These are phyloP conservation scores for Acanthoscelides obtectus DNA, from an alignment of 2,888 invertebrate genomes.

Conservation along the genomic window DNA sequence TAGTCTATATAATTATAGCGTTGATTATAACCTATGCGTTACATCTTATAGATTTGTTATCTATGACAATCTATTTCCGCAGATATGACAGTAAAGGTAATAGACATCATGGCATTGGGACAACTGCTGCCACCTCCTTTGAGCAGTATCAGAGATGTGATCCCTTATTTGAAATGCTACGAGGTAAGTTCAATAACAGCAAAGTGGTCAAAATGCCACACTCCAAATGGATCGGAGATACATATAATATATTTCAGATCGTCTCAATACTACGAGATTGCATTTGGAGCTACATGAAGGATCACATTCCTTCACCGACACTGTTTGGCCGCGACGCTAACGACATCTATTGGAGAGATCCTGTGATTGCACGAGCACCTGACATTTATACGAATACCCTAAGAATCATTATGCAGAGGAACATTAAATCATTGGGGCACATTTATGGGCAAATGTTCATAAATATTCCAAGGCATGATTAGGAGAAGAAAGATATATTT, in stretches of 20 bases:
- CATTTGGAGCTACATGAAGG: conserved; percentile 85
- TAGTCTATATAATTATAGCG: too few species aligned
- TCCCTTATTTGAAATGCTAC: conserved; percentile 67
- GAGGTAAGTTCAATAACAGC: conserved; percentile 61
- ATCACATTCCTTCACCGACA: conserved; percentile 82
- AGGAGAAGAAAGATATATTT: too few species aligned
- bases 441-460: conserved; percentile 73
- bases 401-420: conserved; percentile 73
- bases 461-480: conserved; percentile 38
- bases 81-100: conserved; percentile 58
- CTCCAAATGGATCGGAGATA: background rate
- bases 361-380: conserved; percentile 63
- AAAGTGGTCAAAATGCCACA: background rate
- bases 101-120: conserved; percentile 78
- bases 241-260: conserved; percentile 52
- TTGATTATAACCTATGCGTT: too few species aligned
- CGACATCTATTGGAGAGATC: conserved; percentile 74
- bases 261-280: conserved; percentile 78
- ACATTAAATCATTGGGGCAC: conserved; percentile 70
- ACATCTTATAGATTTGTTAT: too few species aligned
- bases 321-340: conserved; percentile 66
- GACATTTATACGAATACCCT: conserved; percentile 75
- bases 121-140: conserved; percentile 82
- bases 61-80: too few species aligned
- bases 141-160: conserved; percentile 68